phyloP scores from a whole-genome alignment of 2,113 vertebrate genomes.

The Phocoena phocoena region DNA sequence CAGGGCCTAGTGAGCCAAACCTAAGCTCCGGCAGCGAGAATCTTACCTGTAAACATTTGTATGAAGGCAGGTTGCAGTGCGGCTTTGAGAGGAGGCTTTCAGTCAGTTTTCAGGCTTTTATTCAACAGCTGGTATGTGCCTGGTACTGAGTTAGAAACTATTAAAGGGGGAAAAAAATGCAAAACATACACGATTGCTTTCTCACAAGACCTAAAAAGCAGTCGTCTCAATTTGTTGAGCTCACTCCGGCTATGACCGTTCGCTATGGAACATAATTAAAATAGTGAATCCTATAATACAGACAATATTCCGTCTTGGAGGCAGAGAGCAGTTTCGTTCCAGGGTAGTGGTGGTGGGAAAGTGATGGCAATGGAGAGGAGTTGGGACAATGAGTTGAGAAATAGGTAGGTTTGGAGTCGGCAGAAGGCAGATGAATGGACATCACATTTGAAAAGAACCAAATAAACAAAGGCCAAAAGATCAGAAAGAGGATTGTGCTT shows the following conservation, averaged over 20 bases:
- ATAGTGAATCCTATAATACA: neutral
- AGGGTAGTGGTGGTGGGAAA: neutral
- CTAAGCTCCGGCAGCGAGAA: neutral
- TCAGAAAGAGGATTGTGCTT: neutral
- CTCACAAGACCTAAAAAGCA: neutral
- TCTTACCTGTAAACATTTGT: neutral
- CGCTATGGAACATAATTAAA: neutral
- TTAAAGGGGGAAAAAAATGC: neutral
- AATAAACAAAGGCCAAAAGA: neutral
- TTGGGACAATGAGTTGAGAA: neutral
- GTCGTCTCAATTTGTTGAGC: neutral
- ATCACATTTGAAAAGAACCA: neutral
- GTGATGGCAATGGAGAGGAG: neutral
- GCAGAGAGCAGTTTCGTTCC: neutral
- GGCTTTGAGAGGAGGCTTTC: neutral
- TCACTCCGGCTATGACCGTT: neutral
- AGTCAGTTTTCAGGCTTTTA: neutral
- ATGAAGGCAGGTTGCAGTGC: neutral
- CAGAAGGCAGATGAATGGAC: neutral
- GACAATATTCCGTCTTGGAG: neutral
- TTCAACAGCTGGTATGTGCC: neutral
- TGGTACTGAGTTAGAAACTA: neutral
- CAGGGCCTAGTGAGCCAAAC: neutral
- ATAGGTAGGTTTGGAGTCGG: neutral
- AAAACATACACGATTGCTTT: neutral